Evolutionary conservation across 2,888 invertebrate genomes (phyloP).

Genomic region (Girardia tigrina): DNA sequence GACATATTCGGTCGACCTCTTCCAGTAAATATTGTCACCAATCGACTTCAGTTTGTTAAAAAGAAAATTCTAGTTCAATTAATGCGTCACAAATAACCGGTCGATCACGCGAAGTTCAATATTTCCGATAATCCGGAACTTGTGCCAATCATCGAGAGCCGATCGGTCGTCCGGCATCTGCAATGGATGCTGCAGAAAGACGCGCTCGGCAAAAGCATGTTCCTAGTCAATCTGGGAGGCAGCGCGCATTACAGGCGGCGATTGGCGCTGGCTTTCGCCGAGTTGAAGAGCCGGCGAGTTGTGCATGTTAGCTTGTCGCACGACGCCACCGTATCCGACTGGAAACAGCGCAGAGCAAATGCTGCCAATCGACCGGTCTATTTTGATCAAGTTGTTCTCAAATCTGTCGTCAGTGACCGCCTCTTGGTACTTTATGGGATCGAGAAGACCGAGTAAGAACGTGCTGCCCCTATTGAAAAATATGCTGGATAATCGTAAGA

Average conservation of each 20-base stretch:
- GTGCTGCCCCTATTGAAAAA: slow-evolving; percentile 89
- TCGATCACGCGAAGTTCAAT: too few relatives aligned
- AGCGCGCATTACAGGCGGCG: slow-evolving; percentile 64
- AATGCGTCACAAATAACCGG: too few relatives aligned
- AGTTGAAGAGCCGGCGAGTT: slow-evolving; percentile 71
- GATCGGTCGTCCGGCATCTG: slow-evolving; percentile 65
- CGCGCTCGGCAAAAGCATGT: slow-evolving; percentile 77
- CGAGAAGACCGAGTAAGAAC: slow-evolving; percentile 89
- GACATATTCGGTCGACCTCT: too few relatives aligned
- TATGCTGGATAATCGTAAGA: slow-evolving; percentile 84
- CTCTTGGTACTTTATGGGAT: slow-evolving; percentile 81
- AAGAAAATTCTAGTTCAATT: too few relatives aligned
- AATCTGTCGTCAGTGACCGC: slow-evolving; percentile 74
- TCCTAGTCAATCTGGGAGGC: slow-evolving; percentile 78
- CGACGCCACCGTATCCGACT: slow-evolving; percentile 88
- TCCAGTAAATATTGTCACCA: too few relatives aligned
- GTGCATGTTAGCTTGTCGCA: slow-evolving; percentile 83
- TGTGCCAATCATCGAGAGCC: slow-evolving; percentile 43
- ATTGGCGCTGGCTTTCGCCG: slow-evolving; percentile 62
- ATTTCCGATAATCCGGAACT: slow-evolving; percentile 16
- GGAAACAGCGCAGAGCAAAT: slow-evolving; percentile 86
- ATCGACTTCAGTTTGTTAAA: too few relatives aligned
- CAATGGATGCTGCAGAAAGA: slow-evolving; percentile 88
- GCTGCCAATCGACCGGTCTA: slow-evolving; percentile 71
- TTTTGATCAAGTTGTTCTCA: slow-evolving; percentile 86